A percentile compares a stretch with the other conserved stretches of the same genome.
Evolutionary conservation across 37 sponge, comb jelly and placozoan species (phyloP).

Genomic region (Geodia barretti): DNA sequence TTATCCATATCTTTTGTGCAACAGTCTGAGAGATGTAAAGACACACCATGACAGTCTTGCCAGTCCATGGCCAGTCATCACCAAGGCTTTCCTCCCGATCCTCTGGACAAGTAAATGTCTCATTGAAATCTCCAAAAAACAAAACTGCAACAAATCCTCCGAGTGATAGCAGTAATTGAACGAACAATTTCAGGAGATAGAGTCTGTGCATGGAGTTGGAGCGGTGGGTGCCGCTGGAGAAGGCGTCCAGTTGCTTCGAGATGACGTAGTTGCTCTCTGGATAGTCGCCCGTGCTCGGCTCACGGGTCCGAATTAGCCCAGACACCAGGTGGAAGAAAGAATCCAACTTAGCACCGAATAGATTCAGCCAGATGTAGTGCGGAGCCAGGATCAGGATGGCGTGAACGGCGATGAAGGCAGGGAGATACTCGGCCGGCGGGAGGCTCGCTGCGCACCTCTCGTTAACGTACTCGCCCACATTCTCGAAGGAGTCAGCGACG

Average conservation of each 20-base stretch:
- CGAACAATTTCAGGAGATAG: background rate
- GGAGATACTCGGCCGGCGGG: slow-evolving; percentile 3
- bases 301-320: slow-evolving; percentile 18
- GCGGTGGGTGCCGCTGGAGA: background rate
- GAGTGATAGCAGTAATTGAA: background rate
- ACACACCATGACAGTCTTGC: slow-evolving; percentile 17
- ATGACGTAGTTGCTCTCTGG: slow-evolving; percentile 3
- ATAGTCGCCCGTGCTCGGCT: slow-evolving; percentile 18
- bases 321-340: slow-evolving; percentile 17
- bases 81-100: background rate
- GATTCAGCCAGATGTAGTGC: slow-evolving; percentile 26
- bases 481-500: background rate
- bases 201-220: background rate
- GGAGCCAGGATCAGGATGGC: background rate
- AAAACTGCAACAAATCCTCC: background rate
- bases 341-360: slow-evolving; percentile 14
- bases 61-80: background rate
- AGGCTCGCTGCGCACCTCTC: slow-evolving; percentile 6
- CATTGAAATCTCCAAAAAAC: slow-evolving; percentile 22
- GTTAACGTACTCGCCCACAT: slow-evolving; percentile 16
- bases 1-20: slow-evolving; percentile 18
- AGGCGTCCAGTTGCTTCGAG: background rate
- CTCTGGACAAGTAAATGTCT: slow-evolving; percentile 31
- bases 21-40: slow-evolving; percentile 40
- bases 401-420: slow-evolving; percentile 18